phyloP scores from a whole-genome alignment of 2,888 invertebrate species.

The Pelosia muscerda region DNA sequence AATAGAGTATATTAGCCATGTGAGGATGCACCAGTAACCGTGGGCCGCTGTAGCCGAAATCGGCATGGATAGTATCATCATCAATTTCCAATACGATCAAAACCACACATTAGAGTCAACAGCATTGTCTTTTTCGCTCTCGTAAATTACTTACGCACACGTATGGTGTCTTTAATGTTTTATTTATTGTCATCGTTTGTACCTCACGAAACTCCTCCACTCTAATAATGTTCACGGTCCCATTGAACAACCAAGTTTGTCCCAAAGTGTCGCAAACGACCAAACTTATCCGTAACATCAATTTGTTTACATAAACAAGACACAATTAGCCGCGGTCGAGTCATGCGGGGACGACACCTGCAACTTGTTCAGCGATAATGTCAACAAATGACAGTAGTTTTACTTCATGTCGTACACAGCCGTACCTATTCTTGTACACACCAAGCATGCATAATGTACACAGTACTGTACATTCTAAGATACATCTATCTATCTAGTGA shows the following conservation, averaged over 20 bases:
- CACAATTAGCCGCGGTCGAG: slow-evolving; percentile 71
- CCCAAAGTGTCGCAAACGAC: slow-evolving; percentile 47
- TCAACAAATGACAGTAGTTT: slow-evolving; percentile 29
- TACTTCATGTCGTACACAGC: slow-evolving; percentile 5
- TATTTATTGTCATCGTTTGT: slow-evolving; percentile 1
- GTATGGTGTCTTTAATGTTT: not conserved
- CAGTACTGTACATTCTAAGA: too few relatives aligned
- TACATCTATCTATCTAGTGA: not conserved
- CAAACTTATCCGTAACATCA: slow-evolving; percentile 72
- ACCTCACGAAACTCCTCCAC: slow-evolving; percentile 15
- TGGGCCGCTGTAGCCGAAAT: too few relatives aligned
- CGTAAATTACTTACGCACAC: not conserved
- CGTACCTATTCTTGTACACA: not conserved
- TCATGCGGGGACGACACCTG: slow-evolving; percentile 71
- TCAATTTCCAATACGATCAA: too few relatives aligned
- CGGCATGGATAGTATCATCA: too few relatives aligned
- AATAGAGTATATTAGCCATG: too few relatives aligned
- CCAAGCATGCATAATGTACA: not conserved
- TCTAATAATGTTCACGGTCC: slow-evolving; percentile 46
- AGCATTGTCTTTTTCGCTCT: not conserved
- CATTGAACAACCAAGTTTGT: slow-evolving; percentile 49
- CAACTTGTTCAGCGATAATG: slow-evolving; percentile 49
- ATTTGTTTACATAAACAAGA: slow-evolving; percentile 80
- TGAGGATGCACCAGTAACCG: too few relatives aligned
- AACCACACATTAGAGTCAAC: too few relatives aligned